Base-by-base conservation (phyloP, 2,113 vertebrate genomes). In the Coptodon bakossiorum region DNA sequence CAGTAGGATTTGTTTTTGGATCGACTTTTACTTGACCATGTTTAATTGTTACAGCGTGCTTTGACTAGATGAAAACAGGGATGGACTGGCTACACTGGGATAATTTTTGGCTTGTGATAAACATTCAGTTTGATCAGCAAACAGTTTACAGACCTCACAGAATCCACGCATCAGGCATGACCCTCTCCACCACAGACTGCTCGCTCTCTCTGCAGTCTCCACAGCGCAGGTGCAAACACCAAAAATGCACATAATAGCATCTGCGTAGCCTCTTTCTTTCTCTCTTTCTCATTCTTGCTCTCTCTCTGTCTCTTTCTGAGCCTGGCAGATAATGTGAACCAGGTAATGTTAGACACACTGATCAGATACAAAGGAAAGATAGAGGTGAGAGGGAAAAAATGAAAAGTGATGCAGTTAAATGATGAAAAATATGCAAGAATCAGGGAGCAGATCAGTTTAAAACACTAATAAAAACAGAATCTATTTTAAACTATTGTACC, bases 141-240 rank as follows among this genome's bases (percentile, higher is more conserved):
- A 73, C 36, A 24, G n/a, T 43, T 43, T 71, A 71, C 36, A 73
- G 13, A 73, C 38, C 22, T 27, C 38, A 27, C 38, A 73, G 68
- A 45, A 73, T 73, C 68, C 38, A 73, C 1, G 2, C 68, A 0
- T 45, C 0, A 45, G 8, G 22, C 68, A 0, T 9, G 22, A 45
- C 38, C 22, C 66, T 45, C 36, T 43, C 66, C 36, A 71, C n/a
- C 66, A 27, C 66, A 73, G 66, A 68, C 66, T 43, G 38, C 3
- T 24, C 5, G 3, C n/a, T 43, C 38, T 6, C 13, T 43, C 66
- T 43, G 38, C 0, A 71, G 1, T 71, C n/a, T 43, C 13, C n/a
- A 10, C 38, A 24, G 66, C 1, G 0, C 63, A 68, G 34, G 4
- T 2, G 63, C n/a, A 1, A 24, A 43, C 7, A 14, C 38, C 66